Evolutionary conservation across 2,797 vertebrate genomes (phyloP).

Genomic region (Danio aesculapii): DNA sequence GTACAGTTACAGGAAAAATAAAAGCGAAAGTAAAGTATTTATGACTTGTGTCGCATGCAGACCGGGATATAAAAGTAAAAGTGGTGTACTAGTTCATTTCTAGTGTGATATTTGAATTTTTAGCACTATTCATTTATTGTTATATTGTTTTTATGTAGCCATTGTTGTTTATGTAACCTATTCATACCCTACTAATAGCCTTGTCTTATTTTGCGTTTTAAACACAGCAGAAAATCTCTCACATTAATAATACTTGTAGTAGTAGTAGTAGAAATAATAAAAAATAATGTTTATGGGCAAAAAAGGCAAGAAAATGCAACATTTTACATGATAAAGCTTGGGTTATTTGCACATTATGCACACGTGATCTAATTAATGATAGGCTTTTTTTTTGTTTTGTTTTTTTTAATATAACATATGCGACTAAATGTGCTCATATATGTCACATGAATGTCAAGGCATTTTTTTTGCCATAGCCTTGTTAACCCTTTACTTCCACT

Average conservation of each 20-base stretch:
- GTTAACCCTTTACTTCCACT: no score
- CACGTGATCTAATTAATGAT: no score
- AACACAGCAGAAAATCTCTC: neutral
- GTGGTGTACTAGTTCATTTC: neutral
- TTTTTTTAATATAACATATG: no score
- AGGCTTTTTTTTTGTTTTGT: no score
- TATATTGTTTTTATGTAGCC: neutral
- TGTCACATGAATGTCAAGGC: no score
- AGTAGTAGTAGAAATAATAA: no score
- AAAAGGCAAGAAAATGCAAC: neutral
- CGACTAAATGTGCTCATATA: no score
- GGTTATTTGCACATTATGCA: no score
- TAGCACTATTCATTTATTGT: neutral
- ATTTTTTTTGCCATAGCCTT: no score
- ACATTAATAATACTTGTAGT: no score
- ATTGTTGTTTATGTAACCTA: neutral
- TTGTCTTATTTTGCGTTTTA: neutral
- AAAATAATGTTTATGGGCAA: neutral
- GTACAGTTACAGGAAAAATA: conserved; percentile 11
- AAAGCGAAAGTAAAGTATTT: conserved; percentile 50
- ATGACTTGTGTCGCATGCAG: neutral
- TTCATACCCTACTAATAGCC: neutral
- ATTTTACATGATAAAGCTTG: no score
- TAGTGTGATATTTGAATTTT: neutral
- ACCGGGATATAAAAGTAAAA: neutral